Base-by-base conservation (phyloP, 2,113 vertebrate species). In the Apodemus sylvaticus region DNA sequence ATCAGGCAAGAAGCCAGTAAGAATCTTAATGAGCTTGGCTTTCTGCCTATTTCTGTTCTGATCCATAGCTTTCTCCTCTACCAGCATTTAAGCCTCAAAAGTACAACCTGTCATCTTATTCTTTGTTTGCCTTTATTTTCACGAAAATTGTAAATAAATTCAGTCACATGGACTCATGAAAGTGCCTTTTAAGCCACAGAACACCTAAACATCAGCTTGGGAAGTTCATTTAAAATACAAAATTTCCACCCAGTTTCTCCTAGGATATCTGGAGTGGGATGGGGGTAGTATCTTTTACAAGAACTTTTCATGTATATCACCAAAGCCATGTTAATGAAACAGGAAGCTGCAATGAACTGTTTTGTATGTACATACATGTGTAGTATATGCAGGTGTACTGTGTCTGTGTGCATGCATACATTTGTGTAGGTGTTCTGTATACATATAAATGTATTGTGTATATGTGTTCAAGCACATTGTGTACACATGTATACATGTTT, bases 21-120 rank as follows among this genome's bases (percentile, higher is more conserved):
- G 85, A 96, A 97, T 97, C 92, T 94, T 90, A 96, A 97, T 95
- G 85, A 94, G 91, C 8, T 95, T 96, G 90, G 90, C 88, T 73
- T 96, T 77, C 62, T 91, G 85, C 94, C 86, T 36, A 78, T 60
- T 68, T 55, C 77, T 73, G 60, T 86, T 36, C 42, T 88, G 95
- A 92, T 2, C 2, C 0, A 0, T 74, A 36, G 24, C 53, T 76
- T 85, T 96, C 66, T 73, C 95, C 55, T 22, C 77, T 45, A 70
- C 90, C 66, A 88, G 77, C 60, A 74, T 86, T 90, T 94, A 94
- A 96, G 51, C 53, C 66, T 93, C 45, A 31, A 90, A 94, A 97
- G 68, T 16, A 86, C 64, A 96, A 68, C 83, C 81, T 94, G 36
- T 82, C 85, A 82, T 89, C 24, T 95, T 51, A 81, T 90, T 95